A percentile compares a stretch with the other conserved stretches of the same genome.
Evolutionary conservation across 2,888 invertebrate genomes (phyloP).

Genomic region (Andrena haemorrhoa): DNA sequence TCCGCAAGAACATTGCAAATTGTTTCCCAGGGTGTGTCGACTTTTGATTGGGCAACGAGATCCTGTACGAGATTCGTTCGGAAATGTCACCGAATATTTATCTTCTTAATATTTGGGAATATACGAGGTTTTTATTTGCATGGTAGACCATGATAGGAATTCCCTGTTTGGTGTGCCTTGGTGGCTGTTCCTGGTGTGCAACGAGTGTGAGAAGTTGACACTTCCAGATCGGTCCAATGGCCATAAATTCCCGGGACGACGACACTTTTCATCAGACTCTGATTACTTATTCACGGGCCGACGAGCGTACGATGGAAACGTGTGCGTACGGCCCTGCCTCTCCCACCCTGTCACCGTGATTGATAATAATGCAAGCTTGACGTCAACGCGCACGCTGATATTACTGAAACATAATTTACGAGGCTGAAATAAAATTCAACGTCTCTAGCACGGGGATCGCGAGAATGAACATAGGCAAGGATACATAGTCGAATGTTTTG

Average conservation of each 20-base stretch:
- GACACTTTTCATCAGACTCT: constrained; percentile 79
- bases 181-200: constrained; percentile 35
- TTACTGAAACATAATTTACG: constrained; percentile 81
- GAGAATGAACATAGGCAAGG: constrained; percentile 16
- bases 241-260: constrained; percentile 74
- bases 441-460: constrained; percentile 43
- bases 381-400: constrained; percentile 71
- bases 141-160: constrained; percentile 28
- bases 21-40: not conserved
- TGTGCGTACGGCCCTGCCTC: constrained; percentile 46
- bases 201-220: constrained; percentile 65
- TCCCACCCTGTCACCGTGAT: constrained; percentile 76
- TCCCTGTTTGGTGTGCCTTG: constrained; percentile 42
- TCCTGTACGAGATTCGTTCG: too few relatives aligned
- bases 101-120: not conserved
- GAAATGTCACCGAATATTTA: not conserved
- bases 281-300: constrained; percentile 78
- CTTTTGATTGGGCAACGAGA: too few relatives aligned
- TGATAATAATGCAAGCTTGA: constrained; percentile 79
- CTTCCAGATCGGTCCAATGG: constrained; percentile 71
- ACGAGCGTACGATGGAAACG: constrained; percentile 70
- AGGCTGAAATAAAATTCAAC: constrained; percentile 77
- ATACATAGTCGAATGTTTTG: constrained; percentile 22
- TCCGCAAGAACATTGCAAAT: not conserved
- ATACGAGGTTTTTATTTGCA: constrained; percentile 13